A percentile compares a stretch with the other conserved stretches of the same genome.
Conservation (phyloP, 2,888 invertebrate genomes). For the Brachypterus glaber region DNA sequence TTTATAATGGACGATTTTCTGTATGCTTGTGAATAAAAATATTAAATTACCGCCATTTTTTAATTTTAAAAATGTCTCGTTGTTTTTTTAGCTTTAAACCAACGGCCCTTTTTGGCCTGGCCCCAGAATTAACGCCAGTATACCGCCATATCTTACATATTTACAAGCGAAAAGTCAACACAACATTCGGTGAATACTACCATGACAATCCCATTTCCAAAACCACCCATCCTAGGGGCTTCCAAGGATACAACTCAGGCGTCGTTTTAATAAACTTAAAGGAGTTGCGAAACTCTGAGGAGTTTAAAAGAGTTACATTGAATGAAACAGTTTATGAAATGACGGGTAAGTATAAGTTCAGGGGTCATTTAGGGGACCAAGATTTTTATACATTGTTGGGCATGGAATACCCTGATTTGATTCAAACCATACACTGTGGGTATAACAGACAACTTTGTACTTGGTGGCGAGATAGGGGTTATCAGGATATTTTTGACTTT, state of each 20-base stretch:
- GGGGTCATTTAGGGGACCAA: constrained; percentile 73
- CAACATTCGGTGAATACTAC: constrained; percentile 43
- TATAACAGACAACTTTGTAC: constrained; percentile 76
- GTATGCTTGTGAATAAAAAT: too few species aligned
- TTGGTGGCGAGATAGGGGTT: constrained; percentile 73
- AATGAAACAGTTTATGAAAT: constrained; percentile 46
- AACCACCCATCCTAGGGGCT: constrained; percentile 41
- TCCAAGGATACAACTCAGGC: constrained; percentile 75
- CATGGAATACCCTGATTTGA: constrained; percentile 58
- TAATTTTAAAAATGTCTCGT: too few species aligned
- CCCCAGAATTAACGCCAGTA: constrained; percentile 67
- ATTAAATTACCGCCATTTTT: too few species aligned
- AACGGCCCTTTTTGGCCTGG: constrained; percentile 58
- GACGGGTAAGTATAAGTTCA: constrained; percentile 52
- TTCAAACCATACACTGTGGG: constrained; percentile 63
- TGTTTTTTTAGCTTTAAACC: constrained; percentile 47
- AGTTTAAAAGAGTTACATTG: constrained; percentile 49
- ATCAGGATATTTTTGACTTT: constrained; percentile 58
- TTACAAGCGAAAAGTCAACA: constrained; percentile 54
- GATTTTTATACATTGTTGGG: constrained; percentile 68
- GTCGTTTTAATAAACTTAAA: constrained; percentile 63
- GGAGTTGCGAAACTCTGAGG: constrained; percentile 51
- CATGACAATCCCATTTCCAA: constrained; percentile 33
- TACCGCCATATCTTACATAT: constrained; percentile 64
- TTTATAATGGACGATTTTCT: too few species aligned